Evolutionary conservation across 2,888 invertebrate genomes (phyloP), one percentile per base, ranked within the genome.

Genomic region (Meloe dianella): DNA sequence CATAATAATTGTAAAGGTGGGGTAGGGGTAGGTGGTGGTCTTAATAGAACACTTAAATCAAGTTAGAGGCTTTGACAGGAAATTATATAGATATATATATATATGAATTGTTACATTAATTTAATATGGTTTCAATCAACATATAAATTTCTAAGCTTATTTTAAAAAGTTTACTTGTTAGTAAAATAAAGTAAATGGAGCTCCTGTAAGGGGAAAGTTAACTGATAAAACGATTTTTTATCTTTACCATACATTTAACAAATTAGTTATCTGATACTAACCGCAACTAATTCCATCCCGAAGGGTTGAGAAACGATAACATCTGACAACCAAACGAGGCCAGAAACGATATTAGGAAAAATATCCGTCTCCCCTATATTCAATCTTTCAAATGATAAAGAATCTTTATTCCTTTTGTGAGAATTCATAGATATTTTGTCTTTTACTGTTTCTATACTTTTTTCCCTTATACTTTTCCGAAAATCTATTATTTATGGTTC

Each of bases 41-140:
- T 80, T 81, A 81, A 81, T 81, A 79, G 80, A 79, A 80, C 77
- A 79, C 79, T 80, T 80, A 81, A 81, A 81, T 81, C 81, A 79
- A 79, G 78, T 80, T 79, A 80, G 76, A 77, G 75, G 80, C 10
- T 32, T 0, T n/a, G n/a, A n/a, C n/a, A n/a, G n/a, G n/a, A n/a
- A n/a, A n/a, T n/a, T n/a, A n/a, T n/a, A 32, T 1, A 7, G 32
- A 32, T 1, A 32, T 77, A n/a, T 76, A 75, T 74, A 75, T 71
- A 69, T 71, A 60, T 56, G 59, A 64, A 64, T 61, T 64, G 64
- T 58, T 64, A 41, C 2, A 17, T 54, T 24, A 14, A 54, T 54
- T 54, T 14, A 6, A 41, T 41, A 30, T 27, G 27, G 8, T 57
- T 20, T 20, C 57, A 29, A 41, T 41, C 41, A 41, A 17, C 0